Conservation (phyloP, 1,140 invertebrate genomes). For the Eurytemora carolleeae region DNA sequence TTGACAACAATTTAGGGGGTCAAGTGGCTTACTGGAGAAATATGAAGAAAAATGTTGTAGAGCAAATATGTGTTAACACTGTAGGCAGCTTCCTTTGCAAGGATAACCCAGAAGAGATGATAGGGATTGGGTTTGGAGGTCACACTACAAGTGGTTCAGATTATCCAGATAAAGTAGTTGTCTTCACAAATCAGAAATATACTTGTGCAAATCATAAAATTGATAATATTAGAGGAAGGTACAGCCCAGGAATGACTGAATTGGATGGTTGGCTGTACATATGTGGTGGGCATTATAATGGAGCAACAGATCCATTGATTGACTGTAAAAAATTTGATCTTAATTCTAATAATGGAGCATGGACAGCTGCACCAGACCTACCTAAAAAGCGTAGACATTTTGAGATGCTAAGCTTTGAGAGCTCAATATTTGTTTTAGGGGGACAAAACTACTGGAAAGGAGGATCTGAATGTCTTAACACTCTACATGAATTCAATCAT, state of each 20-base stretch:
- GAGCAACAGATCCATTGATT: not conserved
- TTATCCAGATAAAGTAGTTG: not conserved
- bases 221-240: not conserved
- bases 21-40: not conserved
- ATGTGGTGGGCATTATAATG: not conserved
- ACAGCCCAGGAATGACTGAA: not conserved
- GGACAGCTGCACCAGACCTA: not conserved
- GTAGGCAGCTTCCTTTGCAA: not conserved
- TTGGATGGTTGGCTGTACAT: not conserved
- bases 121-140: not conserved
- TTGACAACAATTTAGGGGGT: too few species aligned
- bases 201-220: not conserved
- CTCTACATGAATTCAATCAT: too few species aligned
- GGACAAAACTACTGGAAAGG: not conserved
- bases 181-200: not conserved
- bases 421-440: not conserved
- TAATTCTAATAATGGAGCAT: not conserved
- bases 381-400: not conserved
- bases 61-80: not conserved
- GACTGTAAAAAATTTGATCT: not conserved
- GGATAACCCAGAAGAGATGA: not conserved
- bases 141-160: not conserved
- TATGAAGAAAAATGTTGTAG: not conserved
- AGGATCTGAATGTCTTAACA: too few species aligned
- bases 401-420: not conserved